A percentile compares a stretch with the other conserved stretches of the same genome.
phyloP scores from a whole-genome alignment of 2,888 invertebrate species.

The Mechanitis mazaeus region DNA sequence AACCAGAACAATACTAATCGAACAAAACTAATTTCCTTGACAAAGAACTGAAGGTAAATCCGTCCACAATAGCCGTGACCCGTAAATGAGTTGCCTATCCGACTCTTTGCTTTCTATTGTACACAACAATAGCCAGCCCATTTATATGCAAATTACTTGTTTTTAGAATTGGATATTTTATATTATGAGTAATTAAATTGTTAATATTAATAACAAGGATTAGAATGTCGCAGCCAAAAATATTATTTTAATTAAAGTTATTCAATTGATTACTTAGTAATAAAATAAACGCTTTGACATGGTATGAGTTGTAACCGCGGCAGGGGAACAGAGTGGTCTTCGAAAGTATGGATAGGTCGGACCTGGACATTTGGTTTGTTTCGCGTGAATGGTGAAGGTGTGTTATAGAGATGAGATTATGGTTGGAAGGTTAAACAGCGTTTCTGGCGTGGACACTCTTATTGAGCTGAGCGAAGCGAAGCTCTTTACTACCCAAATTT shows the following conservation, averaged over 20 bases:
- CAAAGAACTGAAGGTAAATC: constrained; percentile 33
- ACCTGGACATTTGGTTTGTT: too few relatives aligned
- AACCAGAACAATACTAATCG: constrained; percentile 13
- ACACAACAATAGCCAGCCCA: constrained; percentile 4
- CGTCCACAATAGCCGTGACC: constrained; percentile 31
- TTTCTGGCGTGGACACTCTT: too few relatives aligned
- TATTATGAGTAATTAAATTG: background rate
- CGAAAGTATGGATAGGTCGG: too few relatives aligned
- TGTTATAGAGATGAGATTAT: too few relatives aligned
- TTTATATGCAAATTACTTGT: constrained; percentile 3
- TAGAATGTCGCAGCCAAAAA: too few relatives aligned
- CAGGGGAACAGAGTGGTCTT: too few relatives aligned
- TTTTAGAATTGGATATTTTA: background rate
- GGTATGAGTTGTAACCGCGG: too few relatives aligned
- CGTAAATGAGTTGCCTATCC: constrained; percentile 26
- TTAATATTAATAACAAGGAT: background rate
- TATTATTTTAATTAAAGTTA: background rate
- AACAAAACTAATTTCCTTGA: constrained; percentile 31
- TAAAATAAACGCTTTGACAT: too few relatives aligned
- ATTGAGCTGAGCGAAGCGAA: too few relatives aligned
- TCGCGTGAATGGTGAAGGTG: too few relatives aligned
- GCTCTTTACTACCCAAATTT: too few relatives aligned
- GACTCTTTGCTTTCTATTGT: constrained; percentile 22
- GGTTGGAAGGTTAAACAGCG: too few relatives aligned
- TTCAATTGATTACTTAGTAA: background rate